Evolutionary conservation across 2,113 vertebrate species (phyloP).

Genomic region (rabbit (Oryctolagus cuniculus)): DNA sequence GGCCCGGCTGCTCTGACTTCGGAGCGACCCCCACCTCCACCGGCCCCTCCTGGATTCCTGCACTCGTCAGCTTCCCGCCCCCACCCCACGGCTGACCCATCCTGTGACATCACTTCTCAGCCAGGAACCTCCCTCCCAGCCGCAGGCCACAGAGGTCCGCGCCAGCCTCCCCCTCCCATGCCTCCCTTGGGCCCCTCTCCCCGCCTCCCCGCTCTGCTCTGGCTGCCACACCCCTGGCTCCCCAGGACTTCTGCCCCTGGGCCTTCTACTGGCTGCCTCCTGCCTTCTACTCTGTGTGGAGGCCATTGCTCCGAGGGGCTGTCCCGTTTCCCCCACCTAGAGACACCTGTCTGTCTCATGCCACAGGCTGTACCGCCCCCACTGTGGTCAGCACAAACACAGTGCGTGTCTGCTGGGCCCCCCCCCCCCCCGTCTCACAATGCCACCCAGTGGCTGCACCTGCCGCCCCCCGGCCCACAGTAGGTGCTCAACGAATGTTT

Average conservation of each 20-base stretch:
- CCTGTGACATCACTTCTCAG: background rate
- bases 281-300: background rate
- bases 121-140: background rate
- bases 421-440: too few species aligned
- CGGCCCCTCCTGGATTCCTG: background rate
- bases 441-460: background rate
- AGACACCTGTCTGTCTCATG: background rate
- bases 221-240: too few species aligned
- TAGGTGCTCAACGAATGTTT: background rate
- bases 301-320: background rate
- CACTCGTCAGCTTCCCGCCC: background rate
- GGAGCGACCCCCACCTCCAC: background rate
- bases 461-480: background rate
- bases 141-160: background rate
- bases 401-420: too few species aligned
- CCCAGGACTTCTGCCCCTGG: background rate
- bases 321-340: too few species aligned
- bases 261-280: background rate
- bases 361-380: background rate
- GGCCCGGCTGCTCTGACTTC: background rate
- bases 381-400: background rate
- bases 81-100: background rate
- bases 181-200: background rate
- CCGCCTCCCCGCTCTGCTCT: fast-evolving
- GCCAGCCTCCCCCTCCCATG: background rate